These are phyloP conservation scores for Coenobita brevimanus DNA, from an alignment of 1,140 invertebrate genomes.

Conservation along the genomic window DNA sequence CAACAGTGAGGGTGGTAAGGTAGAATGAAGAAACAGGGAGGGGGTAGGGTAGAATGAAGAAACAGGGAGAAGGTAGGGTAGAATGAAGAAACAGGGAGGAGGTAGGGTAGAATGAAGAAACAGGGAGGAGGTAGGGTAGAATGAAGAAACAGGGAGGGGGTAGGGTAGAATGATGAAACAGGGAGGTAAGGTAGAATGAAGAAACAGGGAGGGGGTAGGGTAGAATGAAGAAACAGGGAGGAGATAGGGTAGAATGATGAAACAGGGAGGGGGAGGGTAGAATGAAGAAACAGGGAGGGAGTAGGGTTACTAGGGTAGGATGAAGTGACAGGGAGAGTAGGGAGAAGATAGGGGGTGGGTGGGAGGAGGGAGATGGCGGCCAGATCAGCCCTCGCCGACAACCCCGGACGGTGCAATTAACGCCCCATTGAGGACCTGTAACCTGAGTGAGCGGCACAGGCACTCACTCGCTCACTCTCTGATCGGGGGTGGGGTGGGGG, in stretches of 20 bases:
- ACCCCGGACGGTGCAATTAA: constrained; percentile 28
- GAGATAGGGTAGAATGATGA: background rate
- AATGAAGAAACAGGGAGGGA: constrained; percentile 1
- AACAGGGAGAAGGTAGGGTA: too few relatives aligned
- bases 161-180: background rate
- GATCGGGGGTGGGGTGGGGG: too few relatives aligned
- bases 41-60: too few relatives aligned
- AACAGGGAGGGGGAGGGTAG: background rate
- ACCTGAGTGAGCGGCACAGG: too few relatives aligned
- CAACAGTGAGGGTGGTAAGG: too few relatives aligned
- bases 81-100: too few relatives aligned
- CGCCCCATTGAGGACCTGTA: constrained; percentile 22
- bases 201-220: background rate
- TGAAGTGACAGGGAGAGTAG: constrained; percentile 5
- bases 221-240: constrained; percentile 24
- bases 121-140: background rate
- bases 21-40: too few relatives aligned
- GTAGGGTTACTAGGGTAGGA: background rate
- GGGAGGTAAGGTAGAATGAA: background rate
- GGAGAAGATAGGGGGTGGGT: background rate
- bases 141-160: background rate
- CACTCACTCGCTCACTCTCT: too few relatives aligned
- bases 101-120: too few relatives aligned
- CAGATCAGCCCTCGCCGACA: background rate
- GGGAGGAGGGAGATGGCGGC: background rate